phyloP scores from a whole-genome alignment of 1,140 invertebrate species.

The Ips typographus region DNA sequence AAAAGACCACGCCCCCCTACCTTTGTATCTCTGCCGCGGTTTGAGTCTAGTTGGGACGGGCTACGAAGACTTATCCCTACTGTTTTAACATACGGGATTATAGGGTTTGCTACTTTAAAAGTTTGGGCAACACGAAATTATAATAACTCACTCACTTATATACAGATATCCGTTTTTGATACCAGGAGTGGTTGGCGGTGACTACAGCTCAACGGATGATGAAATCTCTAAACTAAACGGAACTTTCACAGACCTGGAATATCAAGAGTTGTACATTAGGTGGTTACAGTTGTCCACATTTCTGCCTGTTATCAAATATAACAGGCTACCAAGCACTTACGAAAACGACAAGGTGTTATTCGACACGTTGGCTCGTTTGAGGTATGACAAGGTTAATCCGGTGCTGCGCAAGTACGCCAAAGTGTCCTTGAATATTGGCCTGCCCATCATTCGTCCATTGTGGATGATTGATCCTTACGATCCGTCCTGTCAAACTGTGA shows the following conservation, averaged over 20 bases:
- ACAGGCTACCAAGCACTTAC: conserved; percentile 85
- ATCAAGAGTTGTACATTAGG: conserved; percentile 86
- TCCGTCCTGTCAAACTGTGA: conserved; percentile 72
- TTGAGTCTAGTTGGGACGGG: conserved; percentile 86
- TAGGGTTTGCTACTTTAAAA: conserved; percentile 57
- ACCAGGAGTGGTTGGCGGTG: conserved; percentile 90
- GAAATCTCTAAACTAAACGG: conserved; percentile 55
- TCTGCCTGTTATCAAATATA: conserved; percentile 89
- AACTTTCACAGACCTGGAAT: conserved; percentile 63
- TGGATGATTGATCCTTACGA: conserved; percentile 91
- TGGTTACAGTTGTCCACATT: conserved; percentile 96
- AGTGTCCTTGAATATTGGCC: conserved; percentile 73
- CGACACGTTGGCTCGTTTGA: conserved; percentile 65
- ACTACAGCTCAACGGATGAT: conserved; percentile 63
- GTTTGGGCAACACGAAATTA: too few species aligned
- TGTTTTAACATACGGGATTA: conserved; percentile 79
- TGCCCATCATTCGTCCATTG: conserved; percentile 83
- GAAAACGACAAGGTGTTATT: conserved; percentile 69
- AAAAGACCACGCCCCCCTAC: conserved; percentile 78
- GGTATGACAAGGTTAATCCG: conserved; percentile 73
- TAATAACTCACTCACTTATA: neutral
- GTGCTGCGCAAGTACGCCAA: conserved; percentile 73
- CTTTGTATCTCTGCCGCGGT: conserved; percentile 83
- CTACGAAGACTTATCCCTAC: conserved; percentile 83
- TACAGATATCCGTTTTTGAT: conserved; percentile 81